Evolutionary conservation across 2,888 invertebrate genomes (phyloP).

Genomic region (Loripinus fragilis): DNA sequence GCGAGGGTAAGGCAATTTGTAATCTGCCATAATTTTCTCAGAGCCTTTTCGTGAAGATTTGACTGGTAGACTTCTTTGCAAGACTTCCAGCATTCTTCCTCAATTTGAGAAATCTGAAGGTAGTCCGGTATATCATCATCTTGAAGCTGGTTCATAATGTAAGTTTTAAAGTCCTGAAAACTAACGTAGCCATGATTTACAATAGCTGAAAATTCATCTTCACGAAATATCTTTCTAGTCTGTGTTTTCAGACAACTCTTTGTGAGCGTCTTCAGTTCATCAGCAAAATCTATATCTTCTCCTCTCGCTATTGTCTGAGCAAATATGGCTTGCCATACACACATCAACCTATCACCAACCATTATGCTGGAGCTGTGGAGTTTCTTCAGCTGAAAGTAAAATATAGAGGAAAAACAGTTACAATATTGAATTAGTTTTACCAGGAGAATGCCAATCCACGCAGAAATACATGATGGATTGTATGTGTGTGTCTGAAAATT

Average conservation of each 20-base stretch:
- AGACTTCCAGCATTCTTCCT: slow-evolving; percentile 18
- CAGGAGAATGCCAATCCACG: no score
- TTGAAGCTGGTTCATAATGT: slow-evolving; percentile 16
- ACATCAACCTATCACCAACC: slow-evolving; percentile 49
- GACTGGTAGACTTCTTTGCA: slow-evolving; percentile 22
- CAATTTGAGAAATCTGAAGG: slow-evolving; percentile 28
- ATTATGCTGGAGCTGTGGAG: slow-evolving; percentile 24
- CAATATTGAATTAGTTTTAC: no score
- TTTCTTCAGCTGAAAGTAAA: no score
- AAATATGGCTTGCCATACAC: slow-evolving; percentile 55
- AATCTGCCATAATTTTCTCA: slow-evolving; percentile 51
- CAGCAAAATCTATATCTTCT: background rate
- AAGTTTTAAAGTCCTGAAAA: slow-evolving; percentile 30
- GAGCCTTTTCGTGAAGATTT: slow-evolving; percentile 22
- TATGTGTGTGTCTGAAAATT: no score
- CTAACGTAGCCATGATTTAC: slow-evolving; percentile 17
- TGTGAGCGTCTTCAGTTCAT: background rate
- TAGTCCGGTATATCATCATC: slow-evolving; percentile 10
- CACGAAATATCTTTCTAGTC: background rate
- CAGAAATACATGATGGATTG: no score
- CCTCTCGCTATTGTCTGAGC: background rate
- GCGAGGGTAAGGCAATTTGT: slow-evolving; percentile 45
- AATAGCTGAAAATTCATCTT: background rate
- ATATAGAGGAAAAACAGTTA: no score
- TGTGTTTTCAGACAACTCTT: background rate